phyloP scores from a whole-genome alignment of 2,113 vertebrate genomes.

The Phyllostomus hastatus region DNA sequence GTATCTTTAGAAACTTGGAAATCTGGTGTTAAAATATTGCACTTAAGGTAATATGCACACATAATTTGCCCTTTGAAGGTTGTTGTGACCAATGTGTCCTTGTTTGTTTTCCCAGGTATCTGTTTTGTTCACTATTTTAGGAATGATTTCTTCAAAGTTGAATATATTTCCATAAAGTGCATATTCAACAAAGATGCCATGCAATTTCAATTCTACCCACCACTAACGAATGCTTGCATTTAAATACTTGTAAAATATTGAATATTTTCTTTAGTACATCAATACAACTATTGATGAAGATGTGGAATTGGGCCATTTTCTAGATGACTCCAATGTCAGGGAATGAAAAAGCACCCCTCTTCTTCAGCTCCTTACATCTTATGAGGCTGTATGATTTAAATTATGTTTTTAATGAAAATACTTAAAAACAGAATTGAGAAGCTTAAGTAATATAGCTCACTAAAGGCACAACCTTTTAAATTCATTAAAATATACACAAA shows the following conservation, averaged over 20 bases:
- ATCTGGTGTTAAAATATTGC: not conserved
- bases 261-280: not conserved
- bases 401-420: not conserved
- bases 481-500: not conserved
- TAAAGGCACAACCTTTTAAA: not conserved
- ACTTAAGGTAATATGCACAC: not conserved
- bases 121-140: slow-evolving; percentile 13
- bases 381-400: not conserved
- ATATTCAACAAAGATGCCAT: not conserved
- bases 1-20: not conserved
- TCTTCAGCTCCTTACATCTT: not conserved
- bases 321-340: not conserved
- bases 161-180: not conserved
- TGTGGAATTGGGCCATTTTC: not conserved
- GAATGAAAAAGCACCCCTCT: not conserved
- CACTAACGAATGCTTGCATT: not conserved
- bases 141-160: not conserved
- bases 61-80: not conserved
- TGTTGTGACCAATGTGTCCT: not conserved
- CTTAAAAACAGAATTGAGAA: not conserved
- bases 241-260: slow-evolving; percentile 24
- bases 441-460: not conserved
- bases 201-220: not conserved
- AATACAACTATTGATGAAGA: slow-evolving; percentile 6
- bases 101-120: slow-evolving; percentile 27